phyloP scores from a whole-genome alignment of 1,140 invertebrate genomes.

The Pogonomyrmex barbatus region DNA sequence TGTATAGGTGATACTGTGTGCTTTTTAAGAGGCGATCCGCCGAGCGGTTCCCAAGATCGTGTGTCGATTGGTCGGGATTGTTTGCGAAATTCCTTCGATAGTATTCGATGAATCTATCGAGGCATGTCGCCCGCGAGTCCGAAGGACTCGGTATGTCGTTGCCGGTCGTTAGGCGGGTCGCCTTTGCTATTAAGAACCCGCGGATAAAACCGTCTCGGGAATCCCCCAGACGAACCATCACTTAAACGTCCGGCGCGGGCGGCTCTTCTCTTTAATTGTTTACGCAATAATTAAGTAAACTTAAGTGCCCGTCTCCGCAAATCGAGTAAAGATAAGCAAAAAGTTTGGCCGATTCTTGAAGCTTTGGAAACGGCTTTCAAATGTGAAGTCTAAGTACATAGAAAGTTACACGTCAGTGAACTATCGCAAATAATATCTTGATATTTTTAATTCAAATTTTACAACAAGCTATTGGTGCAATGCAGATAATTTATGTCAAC shows the following conservation, averaged over 20 bases:
- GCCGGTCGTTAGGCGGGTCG: conserved; percentile 81
- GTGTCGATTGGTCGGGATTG: conserved; percentile 85
- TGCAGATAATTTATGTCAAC: background rate
- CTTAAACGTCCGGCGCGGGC: conserved; percentile 42
- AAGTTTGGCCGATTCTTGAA: background rate
- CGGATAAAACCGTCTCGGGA: conserved; percentile 75
- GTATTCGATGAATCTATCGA: conserved; percentile 87
- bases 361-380: background rate
- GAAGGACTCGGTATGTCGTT: conserved; percentile 77
- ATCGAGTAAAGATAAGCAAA: conserved; percentile 26
- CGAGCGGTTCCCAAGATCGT: conserved; percentile 83
- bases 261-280: conserved; percentile 63
- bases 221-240: conserved; percentile 67
- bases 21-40: conserved; percentile 81
- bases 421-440: background rate
- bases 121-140: conserved; percentile 82
- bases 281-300: conserved; percentile 68
- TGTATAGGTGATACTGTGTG: conserved; percentile 77
- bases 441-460: background rate
- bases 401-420: background rate
- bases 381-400: background rate
- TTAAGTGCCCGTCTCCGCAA: conserved; percentile 32
- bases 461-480: background rate
- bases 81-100: conserved; percentile 86
- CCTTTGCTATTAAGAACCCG: conserved; percentile 78